A percentile compares a stretch with the other conserved stretches of the same genome.
phyloP scores from a whole-genome alignment of 2,888 invertebrate species.

The Eristalis pertinax region DNA sequence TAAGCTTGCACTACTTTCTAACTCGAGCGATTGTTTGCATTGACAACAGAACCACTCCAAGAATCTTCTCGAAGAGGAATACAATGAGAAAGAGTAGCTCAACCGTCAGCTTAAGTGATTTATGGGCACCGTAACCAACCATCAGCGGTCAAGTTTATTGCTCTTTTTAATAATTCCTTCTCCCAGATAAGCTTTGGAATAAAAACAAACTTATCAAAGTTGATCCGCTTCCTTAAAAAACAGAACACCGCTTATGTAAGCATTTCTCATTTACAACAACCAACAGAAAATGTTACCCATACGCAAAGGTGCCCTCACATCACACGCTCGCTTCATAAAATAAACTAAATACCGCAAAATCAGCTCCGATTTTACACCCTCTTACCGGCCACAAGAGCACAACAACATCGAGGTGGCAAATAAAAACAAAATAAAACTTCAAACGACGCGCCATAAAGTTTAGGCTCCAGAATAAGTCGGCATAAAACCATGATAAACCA shows the following conservation, averaged over 20 bases:
- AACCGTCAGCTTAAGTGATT: not conserved
- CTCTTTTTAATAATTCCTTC: not conserved
- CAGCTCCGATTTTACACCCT: not conserved
- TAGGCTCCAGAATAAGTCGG: not conserved
- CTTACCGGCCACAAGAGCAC: not conserved
- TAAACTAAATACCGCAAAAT: not conserved
- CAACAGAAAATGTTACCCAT: conserved; percentile 2
- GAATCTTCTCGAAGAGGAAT: no score
- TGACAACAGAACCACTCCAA: no score
- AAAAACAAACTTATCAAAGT: not conserved
- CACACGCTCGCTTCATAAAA: not conserved
- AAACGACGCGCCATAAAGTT: conserved; percentile 23
- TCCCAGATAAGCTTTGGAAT: not conserved
- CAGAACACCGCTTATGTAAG: not conserved
- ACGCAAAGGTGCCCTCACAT: not conserved
- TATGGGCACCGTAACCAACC: not conserved
- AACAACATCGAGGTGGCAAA: not conserved
- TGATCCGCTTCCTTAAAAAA: not conserved
- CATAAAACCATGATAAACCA: conserved; percentile 3
- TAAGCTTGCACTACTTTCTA: no score
- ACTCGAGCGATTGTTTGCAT: no score
- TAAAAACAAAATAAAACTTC: conserved; percentile 17
- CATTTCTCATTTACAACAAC: not conserved
- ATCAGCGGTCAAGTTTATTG: not conserved
- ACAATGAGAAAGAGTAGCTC: no score